Percentiles rank a stretch among this genome's conserved stretches.
Conservation (phyloP, 1,140 invertebrate species). For the Drosophila funebris region DNA sequence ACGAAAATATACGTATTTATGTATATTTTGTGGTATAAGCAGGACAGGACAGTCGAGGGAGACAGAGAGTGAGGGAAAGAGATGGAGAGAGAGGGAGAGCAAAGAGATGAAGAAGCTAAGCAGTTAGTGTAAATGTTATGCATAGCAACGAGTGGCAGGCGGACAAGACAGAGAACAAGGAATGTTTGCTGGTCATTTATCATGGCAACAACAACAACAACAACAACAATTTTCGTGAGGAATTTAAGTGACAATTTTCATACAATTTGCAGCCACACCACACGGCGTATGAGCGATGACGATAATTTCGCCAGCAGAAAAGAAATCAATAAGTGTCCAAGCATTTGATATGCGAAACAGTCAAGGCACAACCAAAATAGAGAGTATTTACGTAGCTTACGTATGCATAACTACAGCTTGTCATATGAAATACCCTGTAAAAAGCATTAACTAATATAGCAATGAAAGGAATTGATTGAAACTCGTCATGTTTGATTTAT, state of each 20-base stretch:
- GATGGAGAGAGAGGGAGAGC: background rate
- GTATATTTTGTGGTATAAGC: constrained; percentile 38
- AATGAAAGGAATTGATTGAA: too few species aligned
- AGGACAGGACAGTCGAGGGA: background rate
- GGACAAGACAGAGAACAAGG: constrained; percentile 30
- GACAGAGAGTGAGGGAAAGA: background rate
- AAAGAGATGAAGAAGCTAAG: background rate
- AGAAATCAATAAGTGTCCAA: constrained; percentile 60
- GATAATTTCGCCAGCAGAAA: constrained; percentile 47
- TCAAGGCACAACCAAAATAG: background rate
- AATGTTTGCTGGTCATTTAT: constrained; percentile 58
- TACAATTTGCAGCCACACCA: constrained; percentile 54
- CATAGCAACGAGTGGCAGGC: constrained; percentile 12
- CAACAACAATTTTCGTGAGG: constrained; percentile 19
- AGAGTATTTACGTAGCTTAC: too few species aligned
- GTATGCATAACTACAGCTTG: too few species aligned
- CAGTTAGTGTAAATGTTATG: constrained; percentile 50
- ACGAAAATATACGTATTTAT: constrained; percentile 45
- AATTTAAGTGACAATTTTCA: constrained; percentile 76
- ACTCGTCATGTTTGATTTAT: background rate
- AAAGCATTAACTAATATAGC: too few species aligned
- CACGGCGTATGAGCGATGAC: constrained; percentile 67
- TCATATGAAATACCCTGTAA: background rate
- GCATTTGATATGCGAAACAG: background rate
- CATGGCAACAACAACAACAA: constrained; percentile 57